Evolutionary conservation across 2,888 invertebrate species (phyloP), one percentile per base, ranked within the genome.

Genomic region (Clitarchus hookeri): DNA sequence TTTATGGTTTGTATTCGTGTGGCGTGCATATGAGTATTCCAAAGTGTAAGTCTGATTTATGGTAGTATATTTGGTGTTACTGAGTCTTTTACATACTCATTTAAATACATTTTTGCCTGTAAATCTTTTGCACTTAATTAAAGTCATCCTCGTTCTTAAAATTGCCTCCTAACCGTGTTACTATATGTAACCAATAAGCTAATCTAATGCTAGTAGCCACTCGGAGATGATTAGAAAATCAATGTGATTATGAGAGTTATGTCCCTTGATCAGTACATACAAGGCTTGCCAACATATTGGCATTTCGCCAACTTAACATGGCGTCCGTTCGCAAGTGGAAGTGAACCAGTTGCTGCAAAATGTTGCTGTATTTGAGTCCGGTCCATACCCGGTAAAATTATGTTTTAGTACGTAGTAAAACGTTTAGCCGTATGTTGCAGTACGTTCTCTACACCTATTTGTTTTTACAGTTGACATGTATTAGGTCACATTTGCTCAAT

Each of bases 301-400:
- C 86, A 86, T 84, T 86, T 79, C 84, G 85, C 85, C 86, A 88
- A 88, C 86, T 87, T 87, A 88, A 88, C 85, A 88, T 88, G 88
- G 88, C 88, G 86, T 78, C 84, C n/a, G 11, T 54, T 65, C 23
- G 83, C 85, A 36, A 85, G 84, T 85, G 85, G 77, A 86, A 84
- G 44, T 36, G 26, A 53, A 8, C 6, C 53, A 53, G 65, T 65
- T 65, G 13, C 65, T 65, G 48, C 16, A 19, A 65, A 65, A 65
- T 23, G 65, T 23, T 65, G 65, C n/a, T 65, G 19, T 65, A 23
- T 65, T 65, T 8, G 65, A 23, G n/a, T n/a, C 8, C 65, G 8
- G 19, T 65, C 1, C 65, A 23, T 65, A 65, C 65, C 65, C 23
- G 65, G 65, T 65, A 65, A 65, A 65, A 65, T 23, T 65, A n/a